Evolutionary conservation across 2,888 invertebrate species (phyloP).

Genomic region (Cecidostiba fungosa): DNA sequence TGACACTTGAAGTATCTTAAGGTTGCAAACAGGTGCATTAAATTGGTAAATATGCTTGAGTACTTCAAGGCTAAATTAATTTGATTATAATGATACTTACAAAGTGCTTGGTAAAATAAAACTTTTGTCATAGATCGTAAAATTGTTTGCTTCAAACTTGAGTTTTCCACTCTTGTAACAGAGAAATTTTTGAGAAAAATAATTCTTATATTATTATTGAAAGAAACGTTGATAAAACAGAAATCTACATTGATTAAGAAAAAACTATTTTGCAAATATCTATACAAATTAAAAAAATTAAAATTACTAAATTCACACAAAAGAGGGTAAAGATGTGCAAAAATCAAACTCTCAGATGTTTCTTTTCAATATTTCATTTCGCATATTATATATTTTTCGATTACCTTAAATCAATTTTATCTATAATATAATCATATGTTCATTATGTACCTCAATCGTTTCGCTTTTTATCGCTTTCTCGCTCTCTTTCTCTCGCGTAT

Average conservation of each 20-base stretch:
- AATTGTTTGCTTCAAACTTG: background rate
- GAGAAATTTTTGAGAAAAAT: no score
- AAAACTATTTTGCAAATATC: background rate
- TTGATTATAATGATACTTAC: background rate
- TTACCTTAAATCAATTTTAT: slow-evolving; percentile 75
- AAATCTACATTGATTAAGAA: background rate
- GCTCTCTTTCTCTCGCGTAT: slow-evolving; percentile 58
- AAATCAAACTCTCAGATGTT: slow-evolving; percentile 60
- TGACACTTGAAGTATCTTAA: background rate
- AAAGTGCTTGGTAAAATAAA: background rate
- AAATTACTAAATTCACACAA: slow-evolving; percentile 6
- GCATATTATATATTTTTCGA: slow-evolving; percentile 78
- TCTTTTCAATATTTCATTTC: slow-evolving; percentile 71
- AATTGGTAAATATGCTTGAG: background rate
- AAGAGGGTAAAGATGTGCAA: slow-evolving; percentile 51
- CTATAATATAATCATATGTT: slow-evolving; percentile 75
- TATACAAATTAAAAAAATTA: slow-evolving; percentile 22
- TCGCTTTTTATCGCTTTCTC: slow-evolving; percentile 45
- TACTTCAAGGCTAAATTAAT: background rate
- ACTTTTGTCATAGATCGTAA: background rate
- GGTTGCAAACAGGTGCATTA: background rate
- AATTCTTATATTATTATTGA: background rate
- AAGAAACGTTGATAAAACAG: background rate
- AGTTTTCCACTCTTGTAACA: background rate
- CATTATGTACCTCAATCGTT: slow-evolving; percentile 71